phyloP scores from a whole-genome alignment of 1,140 invertebrate species.

The Chymomyza costata region DNA sequence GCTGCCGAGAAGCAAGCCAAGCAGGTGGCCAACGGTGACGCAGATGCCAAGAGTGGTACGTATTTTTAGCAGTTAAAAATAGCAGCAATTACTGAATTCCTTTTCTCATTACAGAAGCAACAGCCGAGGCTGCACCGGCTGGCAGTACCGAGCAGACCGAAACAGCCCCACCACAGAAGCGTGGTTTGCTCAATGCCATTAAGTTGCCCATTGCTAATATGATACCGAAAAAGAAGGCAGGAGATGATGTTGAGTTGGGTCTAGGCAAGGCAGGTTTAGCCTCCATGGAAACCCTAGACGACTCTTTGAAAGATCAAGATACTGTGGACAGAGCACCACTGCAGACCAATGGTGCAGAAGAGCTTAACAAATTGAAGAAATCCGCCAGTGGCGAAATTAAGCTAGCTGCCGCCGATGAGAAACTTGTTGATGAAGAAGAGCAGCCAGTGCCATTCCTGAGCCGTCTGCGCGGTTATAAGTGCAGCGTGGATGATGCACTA shows the following conservation, averaged over 20 bases:
- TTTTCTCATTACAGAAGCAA: slow-evolving; percentile 47
- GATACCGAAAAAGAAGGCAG: slow-evolving; percentile 77
- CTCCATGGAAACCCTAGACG: slow-evolving; percentile 85
- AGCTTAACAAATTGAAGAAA: slow-evolving; percentile 81
- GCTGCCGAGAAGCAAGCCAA: slow-evolving; percentile 57
- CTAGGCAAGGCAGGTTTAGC: slow-evolving; percentile 81
- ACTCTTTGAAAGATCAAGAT: slow-evolving; percentile 76
- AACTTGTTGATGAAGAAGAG: no score
- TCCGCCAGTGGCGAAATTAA: slow-evolving; percentile 77
- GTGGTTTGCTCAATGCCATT: slow-evolving; percentile 79
- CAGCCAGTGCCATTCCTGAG: slow-evolving; percentile 49
- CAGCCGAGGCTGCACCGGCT: slow-evolving; percentile 76
- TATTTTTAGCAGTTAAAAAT: neutral
- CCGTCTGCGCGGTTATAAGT: slow-evolving; percentile 64
- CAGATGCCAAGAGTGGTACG: slow-evolving; percentile 69
- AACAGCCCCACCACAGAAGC: slow-evolving; percentile 50
- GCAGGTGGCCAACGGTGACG: slow-evolving; percentile 53
- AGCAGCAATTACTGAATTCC: neutral
- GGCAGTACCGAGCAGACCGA: slow-evolving; percentile 51
- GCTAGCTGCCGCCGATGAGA: slow-evolving; percentile 63
- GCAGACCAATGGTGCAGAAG: slow-evolving; percentile 78
- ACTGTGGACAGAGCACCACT: slow-evolving; percentile 74
- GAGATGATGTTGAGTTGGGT: slow-evolving; percentile 76
- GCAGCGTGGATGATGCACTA: slow-evolving; percentile 76
- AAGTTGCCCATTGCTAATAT: slow-evolving; percentile 81